A percentile compares a stretch with the other conserved stretches of the same genome.
These are phyloP conservation scores for Dromaius novaehollandiae DNA, from an alignment of 2,113 vertebrate species.

Conservation along the genomic window DNA sequence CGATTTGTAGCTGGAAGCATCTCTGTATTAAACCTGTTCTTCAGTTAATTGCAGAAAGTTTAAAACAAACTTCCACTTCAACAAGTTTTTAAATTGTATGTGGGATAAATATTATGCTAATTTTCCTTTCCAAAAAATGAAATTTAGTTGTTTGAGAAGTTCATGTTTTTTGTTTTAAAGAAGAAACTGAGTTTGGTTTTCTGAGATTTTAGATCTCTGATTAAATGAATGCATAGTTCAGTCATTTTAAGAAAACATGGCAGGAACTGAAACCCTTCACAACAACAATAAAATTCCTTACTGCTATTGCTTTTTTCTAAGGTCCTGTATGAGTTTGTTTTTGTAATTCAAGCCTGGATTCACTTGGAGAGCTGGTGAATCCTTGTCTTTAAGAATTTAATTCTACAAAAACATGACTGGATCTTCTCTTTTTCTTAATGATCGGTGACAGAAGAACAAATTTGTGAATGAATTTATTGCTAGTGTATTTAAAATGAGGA, in stretches of 20 bases:
- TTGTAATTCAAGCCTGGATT: neutral
- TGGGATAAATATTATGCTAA: neutral
- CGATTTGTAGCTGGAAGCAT: neutral
- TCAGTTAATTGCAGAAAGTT: neutral
- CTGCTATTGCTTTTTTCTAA: neutral
- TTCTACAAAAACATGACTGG: neutral
- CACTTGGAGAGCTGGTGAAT: neutral
- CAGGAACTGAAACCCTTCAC: neutral
- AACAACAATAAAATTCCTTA: neutral
- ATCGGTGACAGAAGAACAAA: neutral
- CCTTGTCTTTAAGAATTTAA: neutral
- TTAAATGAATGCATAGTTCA: neutral
- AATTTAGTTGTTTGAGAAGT: neutral
- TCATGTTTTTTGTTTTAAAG: neutral
- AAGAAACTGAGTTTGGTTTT: too few relatives aligned
- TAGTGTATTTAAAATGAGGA: neutral
- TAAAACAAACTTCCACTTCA: too few relatives aligned
- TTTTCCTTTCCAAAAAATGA: neutral
- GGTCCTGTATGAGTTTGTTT: neutral
- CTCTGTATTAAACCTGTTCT: neutral
- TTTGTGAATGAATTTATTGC: rapidly evolving
- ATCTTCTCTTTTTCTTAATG: neutral
- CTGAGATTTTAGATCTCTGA: neutral
- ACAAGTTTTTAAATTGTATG: neutral
- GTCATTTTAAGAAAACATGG: rapidly evolving